Percentiles rank a stretch among this genome's conserved stretches.
Evolutionary conservation across 2,113 vertebrate genomes (phyloP).

Genomic region (Ptychochromis oligacanthus): DNA sequence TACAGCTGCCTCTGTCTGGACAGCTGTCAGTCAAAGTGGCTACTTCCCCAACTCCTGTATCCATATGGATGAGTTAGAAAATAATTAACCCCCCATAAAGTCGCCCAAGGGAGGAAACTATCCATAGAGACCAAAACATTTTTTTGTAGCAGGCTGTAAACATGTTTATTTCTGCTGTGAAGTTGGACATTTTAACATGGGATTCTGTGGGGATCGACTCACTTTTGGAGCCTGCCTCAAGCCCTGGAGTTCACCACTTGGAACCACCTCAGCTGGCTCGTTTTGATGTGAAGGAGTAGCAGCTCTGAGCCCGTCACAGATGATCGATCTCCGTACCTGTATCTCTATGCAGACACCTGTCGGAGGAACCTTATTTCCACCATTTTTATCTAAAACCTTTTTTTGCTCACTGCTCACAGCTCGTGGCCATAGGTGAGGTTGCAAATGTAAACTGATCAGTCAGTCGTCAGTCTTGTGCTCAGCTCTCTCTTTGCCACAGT

Average conservation of each 20-base stretch:
- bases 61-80: background rate
- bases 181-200: background rate
- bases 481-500: background rate
- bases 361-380: background rate
- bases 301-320: background rate
- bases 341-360: background rate
- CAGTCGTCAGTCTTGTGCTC: accelerated
- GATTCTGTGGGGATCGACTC: background rate
- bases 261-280: background rate
- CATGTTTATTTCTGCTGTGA: background rate
- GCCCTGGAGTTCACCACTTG: background rate
- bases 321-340: accelerated
- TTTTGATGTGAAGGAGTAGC: background rate
- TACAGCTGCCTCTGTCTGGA: background rate
- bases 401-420: background rate
- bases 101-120: background rate
- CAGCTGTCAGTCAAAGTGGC: background rate
- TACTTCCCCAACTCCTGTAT: background rate
- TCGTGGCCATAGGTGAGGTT: background rate
- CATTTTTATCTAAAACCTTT: background rate
- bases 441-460: background rate
- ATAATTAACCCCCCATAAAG: too few relatives aligned
- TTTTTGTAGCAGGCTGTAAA: too few relatives aligned
- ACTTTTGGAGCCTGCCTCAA: accelerated
- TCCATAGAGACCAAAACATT: background rate